Base-by-base conservation (phyloP, 2,888 invertebrate genomes). In the Melikaiella ostensackeni region DNA sequence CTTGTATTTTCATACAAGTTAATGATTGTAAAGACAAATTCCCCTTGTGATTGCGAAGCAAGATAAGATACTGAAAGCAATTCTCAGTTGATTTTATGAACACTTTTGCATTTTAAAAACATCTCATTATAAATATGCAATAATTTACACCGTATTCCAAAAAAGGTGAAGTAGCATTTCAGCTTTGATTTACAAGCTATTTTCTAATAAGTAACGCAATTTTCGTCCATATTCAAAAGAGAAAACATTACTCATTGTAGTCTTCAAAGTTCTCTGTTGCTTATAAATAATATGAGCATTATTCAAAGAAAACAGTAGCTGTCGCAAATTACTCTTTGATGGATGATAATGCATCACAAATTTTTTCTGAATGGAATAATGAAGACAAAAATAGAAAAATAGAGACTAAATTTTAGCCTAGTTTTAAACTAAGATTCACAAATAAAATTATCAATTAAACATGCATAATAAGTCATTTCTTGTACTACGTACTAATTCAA, bases 231-330 rank as follows among this genome's bases (percentile, higher is more conserved):
- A 46, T 27, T 66, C 24, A 13, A 46, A 66, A 66, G 16, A 13
- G 27, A 1, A 9, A 66, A 11, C 13, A 66, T 66, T 27, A 66
- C 13, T 46, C 66, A 46, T 66, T 46, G 19, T 46, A 66, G 66
- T 42, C 64, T 64, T 64, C 5, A 11, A 11, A 66, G 24, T 42
- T 13, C 19, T 66, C 66, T 9, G 24, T 27, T 66, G 9, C 19
- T 19, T 19, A 16, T 66, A 27, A 66, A 42, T 66, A 27, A 46
- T 46, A 27, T 66, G 27, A 46, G 27, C 46, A 27, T 46, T 66
- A 66, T 66, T 66, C 46, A 30, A 30, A 66, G 27, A 30, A 42
- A 66, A 46, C 66, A 66, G 66, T 66, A 66, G 64, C 19, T 8
- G 19, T 7, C 27, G 27, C 42, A 66, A 66, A 66, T 66, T 42